Conservation (phyloP, 2,888 invertebrate genomes). For the Strigamia crassipes region DNA sequence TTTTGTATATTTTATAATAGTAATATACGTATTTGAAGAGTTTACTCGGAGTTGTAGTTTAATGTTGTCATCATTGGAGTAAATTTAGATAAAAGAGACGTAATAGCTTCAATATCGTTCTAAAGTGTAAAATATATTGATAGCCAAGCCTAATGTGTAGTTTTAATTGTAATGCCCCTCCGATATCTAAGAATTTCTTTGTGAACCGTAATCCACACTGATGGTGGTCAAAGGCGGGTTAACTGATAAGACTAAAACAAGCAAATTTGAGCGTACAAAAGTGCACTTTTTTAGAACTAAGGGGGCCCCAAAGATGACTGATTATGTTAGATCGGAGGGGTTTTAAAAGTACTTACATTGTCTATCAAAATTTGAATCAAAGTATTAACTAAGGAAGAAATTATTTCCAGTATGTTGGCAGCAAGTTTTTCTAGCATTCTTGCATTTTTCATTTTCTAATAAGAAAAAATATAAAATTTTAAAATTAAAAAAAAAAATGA, state of each 20-base stretch:
- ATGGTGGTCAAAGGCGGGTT: too few species aligned
- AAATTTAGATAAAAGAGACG: background rate
- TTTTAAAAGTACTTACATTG: background rate
- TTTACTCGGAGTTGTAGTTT: background rate
- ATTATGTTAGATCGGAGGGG: too few species aligned
- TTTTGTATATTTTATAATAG: too few species aligned
- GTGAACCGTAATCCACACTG: too few species aligned
- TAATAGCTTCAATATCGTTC: background rate
- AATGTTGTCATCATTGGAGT: background rate
- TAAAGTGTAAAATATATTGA: background rate
- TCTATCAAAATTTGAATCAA: background rate
- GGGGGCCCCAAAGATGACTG: too few species aligned
- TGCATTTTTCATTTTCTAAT: background rate
- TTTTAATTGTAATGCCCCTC: too few species aligned
- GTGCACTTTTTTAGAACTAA: too few species aligned
- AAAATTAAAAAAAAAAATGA: background rate
- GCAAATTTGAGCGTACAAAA: too few species aligned
- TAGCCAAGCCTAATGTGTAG: too few species aligned
- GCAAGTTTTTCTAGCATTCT: background rate
- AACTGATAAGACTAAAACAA: too few species aligned
- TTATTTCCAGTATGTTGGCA: background rate
- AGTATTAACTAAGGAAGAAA: background rate
- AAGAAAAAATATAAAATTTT: background rate
- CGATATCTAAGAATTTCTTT: too few species aligned
- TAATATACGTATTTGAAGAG: background rate